phyloP scores from a whole-genome alignment of 2,888 invertebrate species.

The Ectobius pallidus region DNA sequence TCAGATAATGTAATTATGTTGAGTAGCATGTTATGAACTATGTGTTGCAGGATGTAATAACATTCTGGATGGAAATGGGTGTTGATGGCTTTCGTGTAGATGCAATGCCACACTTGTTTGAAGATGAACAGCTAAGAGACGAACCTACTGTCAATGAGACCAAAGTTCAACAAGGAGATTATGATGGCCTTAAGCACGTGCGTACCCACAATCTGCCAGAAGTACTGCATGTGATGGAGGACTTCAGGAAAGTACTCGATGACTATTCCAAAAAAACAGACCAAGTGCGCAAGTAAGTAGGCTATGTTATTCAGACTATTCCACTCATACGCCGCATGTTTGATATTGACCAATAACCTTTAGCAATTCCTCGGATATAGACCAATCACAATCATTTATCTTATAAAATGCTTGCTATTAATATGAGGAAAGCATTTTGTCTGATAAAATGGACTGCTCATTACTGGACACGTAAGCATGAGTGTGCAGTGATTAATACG shows the following conservation, averaged over 20 bases:
- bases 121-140: conserved; percentile 53
- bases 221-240: conserved; percentile 49
- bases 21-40: too few relatives aligned
- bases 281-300: conserved; percentile 50
- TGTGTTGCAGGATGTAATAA: conserved; percentile 59
- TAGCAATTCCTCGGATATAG: too few relatives aligned
- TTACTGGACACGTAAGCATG: too few relatives aligned
- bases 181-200: conserved; percentile 50
- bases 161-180: conserved; percentile 46
- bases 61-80: conserved; percentile 76
- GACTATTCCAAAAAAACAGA: conserved; percentile 54
- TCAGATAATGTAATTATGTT: too few relatives aligned
- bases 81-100: conserved; percentile 79
- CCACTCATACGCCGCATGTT: too few relatives aligned
- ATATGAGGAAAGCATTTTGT: too few relatives aligned
- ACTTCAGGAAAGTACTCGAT: conserved; percentile 62
- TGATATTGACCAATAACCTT: too few relatives aligned
- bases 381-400: too few relatives aligned
- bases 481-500: too few relatives aligned
- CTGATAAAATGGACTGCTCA: too few relatives aligned
- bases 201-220: conserved; percentile 50
- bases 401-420: too few relatives aligned
- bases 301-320: background rate
- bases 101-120: conserved; percentile 51
- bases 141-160: conserved; percentile 53